Evolutionary conservation across 2,888 invertebrate species (phyloP).

Genomic region (Amphipoea oculea): DNA sequence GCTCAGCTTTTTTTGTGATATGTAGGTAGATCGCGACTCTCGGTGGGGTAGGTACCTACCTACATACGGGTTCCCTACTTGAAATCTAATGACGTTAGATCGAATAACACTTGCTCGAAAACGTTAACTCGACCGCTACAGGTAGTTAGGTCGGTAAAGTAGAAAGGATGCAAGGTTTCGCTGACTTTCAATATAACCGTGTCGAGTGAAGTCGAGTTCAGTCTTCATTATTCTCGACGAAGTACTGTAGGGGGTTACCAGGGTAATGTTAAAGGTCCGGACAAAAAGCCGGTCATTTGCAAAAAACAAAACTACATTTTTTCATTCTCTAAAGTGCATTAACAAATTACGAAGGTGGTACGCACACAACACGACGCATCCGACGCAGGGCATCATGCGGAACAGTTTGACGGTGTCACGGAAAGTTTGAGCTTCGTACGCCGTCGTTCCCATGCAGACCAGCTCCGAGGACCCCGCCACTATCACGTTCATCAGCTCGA

Average conservation of each 20-base stretch:
- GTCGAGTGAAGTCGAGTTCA: neutral
- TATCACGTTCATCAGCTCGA: slow-evolving; percentile 65
- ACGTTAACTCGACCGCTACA: too few species aligned
- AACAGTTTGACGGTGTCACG: slow-evolving; percentile 69
- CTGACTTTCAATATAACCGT: neutral
- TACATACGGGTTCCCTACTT: too few species aligned
- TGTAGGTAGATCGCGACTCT: neutral
- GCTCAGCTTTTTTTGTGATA: neutral
- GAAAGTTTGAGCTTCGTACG: slow-evolving; percentile 62
- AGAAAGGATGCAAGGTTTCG: neutral
- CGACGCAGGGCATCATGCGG: slow-evolving; percentile 73
- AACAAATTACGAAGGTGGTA: neutral
- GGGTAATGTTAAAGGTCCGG: neutral
- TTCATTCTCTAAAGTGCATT: neutral
- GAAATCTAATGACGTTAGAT: too few species aligned
- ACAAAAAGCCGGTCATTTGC: neutral
- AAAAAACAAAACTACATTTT: neutral
- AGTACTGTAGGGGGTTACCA: neutral
- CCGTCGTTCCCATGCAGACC: slow-evolving; percentile 61
- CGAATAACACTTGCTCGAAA: too few species aligned
- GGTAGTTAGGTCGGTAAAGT: too few species aligned
- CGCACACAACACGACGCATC: slow-evolving; percentile 68
- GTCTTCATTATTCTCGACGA: neutral
- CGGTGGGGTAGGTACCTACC: too few species aligned
- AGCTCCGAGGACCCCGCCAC: slow-evolving; percentile 60